These are phyloP conservation scores for Philotrypesis tridentata DNA, from an alignment of 1,140 invertebrate species.

Conservation along the genomic window DNA sequence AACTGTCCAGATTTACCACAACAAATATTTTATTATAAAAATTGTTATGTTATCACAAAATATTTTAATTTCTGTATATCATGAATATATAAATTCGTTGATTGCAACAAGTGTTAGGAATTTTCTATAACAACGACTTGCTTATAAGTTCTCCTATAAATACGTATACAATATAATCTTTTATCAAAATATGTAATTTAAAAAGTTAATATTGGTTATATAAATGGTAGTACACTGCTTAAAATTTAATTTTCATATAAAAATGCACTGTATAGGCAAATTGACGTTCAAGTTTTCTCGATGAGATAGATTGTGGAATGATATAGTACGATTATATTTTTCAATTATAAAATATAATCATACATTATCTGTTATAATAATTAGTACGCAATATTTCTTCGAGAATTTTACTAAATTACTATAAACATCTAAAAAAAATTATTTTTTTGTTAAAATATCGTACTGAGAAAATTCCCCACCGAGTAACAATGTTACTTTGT, in stretches of 20 bases:
- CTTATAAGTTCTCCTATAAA: background rate
- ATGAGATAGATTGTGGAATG: background rate
- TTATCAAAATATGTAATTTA: background rate
- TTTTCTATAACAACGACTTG: background rate
- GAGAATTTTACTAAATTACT: background rate
- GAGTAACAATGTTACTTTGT: too few species aligned
- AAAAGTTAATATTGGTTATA: background rate
- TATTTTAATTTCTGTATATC: background rate
- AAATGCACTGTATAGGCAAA: background rate
- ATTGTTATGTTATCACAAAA: background rate
- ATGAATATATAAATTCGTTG: background rate
- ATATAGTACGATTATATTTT: background rate
- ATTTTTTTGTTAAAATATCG: too few species aligned
- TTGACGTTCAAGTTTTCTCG: background rate
- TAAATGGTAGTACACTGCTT: too few species aligned
- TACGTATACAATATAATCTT: background rate
- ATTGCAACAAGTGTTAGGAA: background rate
- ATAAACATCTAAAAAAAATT: background rate
- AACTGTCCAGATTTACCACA: background rate
- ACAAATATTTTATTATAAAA: background rate
- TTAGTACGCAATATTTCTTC: background rate
- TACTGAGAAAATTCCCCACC: too few species aligned
- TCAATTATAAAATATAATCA: background rate
- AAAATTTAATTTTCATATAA: background rate
- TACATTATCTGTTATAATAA: background rate